Evolutionary conservation across 2,888 invertebrate species (phyloP).

Genomic region (Balanococcus diminutus): DNA sequence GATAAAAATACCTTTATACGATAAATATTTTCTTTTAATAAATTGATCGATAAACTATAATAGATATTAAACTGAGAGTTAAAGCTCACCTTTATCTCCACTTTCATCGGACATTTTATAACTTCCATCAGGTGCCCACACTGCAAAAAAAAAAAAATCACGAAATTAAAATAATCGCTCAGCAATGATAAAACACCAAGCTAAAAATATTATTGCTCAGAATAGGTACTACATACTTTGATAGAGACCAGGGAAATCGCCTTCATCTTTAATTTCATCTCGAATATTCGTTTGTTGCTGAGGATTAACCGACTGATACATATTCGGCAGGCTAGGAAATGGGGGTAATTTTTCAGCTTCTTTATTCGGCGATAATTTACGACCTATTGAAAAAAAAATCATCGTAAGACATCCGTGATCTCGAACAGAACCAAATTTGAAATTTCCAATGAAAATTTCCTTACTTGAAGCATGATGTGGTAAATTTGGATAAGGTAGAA

Average conservation of each 20-base stretch:
- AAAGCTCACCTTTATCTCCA: conserved; percentile 67
- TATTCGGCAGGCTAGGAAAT: conserved; percentile 58
- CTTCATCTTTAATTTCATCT: conserved; percentile 66
- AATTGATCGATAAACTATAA: too few relatives aligned
- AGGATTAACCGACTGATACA: conserved; percentile 61
- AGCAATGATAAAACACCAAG: too few relatives aligned
- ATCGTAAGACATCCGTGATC: background rate
- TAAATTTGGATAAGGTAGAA: conserved; percentile 67
- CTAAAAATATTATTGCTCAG: background rate
- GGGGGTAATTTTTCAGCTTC: conserved; percentile 59
- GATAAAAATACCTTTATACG: too few relatives aligned
- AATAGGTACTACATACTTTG: conserved; percentile 64
- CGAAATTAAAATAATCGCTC: background rate
- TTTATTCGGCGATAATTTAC: conserved; percentile 58
- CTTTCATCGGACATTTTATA: conserved; percentile 73
- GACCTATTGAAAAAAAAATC: conserved; percentile 56
- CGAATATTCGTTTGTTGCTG: conserved; percentile 61
- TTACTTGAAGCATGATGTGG: conserved; percentile 65
- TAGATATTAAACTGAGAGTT: too few relatives aligned
- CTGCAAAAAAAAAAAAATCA: conserved; percentile 63
- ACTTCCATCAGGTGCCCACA: conserved; percentile 68
- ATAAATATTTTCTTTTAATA: too few relatives aligned
- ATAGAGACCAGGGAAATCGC: conserved; percentile 69
- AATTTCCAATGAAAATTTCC: background rate
- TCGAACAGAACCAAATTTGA: too few relatives aligned